These are phyloP conservation scores for Drosophila mojavensis DNA, from an alignment of 1,140 invertebrate genomes.

Conservation along the genomic window DNA sequence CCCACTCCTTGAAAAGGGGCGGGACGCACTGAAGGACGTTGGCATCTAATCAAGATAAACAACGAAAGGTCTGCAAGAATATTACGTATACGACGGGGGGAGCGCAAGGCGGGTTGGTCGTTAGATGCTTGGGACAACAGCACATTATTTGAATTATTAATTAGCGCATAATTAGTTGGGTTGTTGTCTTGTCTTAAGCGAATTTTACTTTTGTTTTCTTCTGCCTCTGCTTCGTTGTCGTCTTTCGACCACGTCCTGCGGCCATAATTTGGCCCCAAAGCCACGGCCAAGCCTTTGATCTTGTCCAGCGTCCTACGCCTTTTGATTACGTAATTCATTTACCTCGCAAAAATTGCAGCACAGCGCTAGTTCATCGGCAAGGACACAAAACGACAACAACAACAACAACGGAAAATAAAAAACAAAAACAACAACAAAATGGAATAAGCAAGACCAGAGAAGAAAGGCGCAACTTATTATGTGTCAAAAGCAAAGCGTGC, in stretches of 20 bases:
- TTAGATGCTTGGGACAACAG: constrained; percentile 40
- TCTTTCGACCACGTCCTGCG: constrained; percentile 67
- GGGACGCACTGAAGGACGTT: neutral
- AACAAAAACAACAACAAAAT: constrained; percentile 19
- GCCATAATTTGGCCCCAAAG: constrained; percentile 64
- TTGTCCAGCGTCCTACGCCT: constrained; percentile 60
- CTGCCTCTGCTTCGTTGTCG: neutral
- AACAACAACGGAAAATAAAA: too few relatives aligned
- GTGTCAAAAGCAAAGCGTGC: constrained; percentile 60
- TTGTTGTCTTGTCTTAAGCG: constrained; percentile 50
- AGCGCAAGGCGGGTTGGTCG: neutral
- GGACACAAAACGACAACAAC: neutral
- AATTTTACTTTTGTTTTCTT: constrained; percentile 29
- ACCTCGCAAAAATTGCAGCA: constrained; percentile 50
- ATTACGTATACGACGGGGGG: constrained; percentile 34
- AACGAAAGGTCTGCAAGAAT: constrained; percentile 27
- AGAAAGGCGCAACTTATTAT: constrained; percentile 67
- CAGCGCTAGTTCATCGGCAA: constrained; percentile 64
- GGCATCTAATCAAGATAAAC: constrained; percentile 59
- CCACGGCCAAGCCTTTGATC: constrained; percentile 63
- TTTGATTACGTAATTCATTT: constrained; percentile 80
- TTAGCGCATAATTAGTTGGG: constrained; percentile 78
- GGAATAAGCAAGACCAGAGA: neutral
- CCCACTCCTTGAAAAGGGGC: neutral
- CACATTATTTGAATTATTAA: constrained; percentile 82